Percentiles rank a stretch among this genome's conserved stretches.
These are phyloP conservation scores for Drosophila koepferae DNA, from an alignment of 2,888 invertebrate genomes.

Conservation along the genomic window DNA sequence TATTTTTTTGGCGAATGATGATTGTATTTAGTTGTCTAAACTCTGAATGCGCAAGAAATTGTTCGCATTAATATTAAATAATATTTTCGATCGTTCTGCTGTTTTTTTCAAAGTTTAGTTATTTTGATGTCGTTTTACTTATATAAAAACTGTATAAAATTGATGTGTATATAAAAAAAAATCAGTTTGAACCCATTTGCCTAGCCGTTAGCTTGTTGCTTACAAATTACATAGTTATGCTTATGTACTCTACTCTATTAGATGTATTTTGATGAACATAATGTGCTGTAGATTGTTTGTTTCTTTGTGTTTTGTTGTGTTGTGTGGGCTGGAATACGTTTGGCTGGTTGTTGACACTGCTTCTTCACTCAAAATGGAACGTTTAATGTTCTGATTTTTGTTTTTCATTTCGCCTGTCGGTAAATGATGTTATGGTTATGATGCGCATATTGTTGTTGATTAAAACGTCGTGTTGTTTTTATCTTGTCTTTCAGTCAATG, in stretches of 20 bases:
- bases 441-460: constrained; percentile 53
- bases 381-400: constrained; percentile 44
- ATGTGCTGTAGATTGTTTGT: constrained; percentile 20
- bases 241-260: constrained; percentile 33
- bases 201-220: constrained; percentile 48
- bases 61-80: constrained; percentile 13
- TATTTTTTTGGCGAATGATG: constrained; percentile 32
- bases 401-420: constrained; percentile 37
- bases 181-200: constrained; percentile 60
- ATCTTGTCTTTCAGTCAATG: constrained; percentile 83
- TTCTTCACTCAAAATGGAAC: constrained; percentile 61
- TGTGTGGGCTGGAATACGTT: constrained; percentile 74
- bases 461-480: constrained; percentile 36
- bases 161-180: constrained; percentile 50
- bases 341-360: constrained; percentile 61
- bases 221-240: constrained; percentile 48
- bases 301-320: constrained; percentile 5
- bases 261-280: constrained; percentile 38
- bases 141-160: constrained; percentile 58
- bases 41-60: neutral
- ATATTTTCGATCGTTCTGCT: neutral
- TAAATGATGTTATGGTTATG: constrained; percentile 41
- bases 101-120: constrained; percentile 11
- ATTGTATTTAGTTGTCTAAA: constrained; percentile 18
- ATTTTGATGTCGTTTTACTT: constrained; percentile 7